A percentile compares a stretch with the other conserved stretches of the same genome.
Conservation (phyloP, 1,140 invertebrate species). For the Listronotus bonariensis region DNA sequence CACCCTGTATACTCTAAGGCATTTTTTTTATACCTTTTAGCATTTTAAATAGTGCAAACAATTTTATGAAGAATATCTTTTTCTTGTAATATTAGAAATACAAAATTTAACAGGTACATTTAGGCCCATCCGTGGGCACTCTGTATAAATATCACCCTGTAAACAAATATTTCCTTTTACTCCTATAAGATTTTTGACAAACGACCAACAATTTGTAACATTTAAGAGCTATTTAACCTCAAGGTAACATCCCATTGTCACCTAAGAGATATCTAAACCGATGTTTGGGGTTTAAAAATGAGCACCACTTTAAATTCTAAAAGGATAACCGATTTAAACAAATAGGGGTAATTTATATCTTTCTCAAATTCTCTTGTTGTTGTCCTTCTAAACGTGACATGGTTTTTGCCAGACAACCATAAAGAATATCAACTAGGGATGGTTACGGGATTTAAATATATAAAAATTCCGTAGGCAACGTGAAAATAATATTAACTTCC, state of each 20-base stretch:
- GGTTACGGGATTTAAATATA: slow-evolving; percentile 28
- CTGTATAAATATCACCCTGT: no score
- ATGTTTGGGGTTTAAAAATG: slow-evolving; percentile 16
- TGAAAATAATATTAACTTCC: slow-evolving; percentile 15
- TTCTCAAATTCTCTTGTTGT: slow-evolving; percentile 30
- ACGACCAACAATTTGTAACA: slow-evolving; percentile 17
- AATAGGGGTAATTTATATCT: slow-evolving; percentile 36
- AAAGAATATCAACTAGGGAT: slow-evolving; percentile 15
- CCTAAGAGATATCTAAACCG: background rate
- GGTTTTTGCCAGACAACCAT: slow-evolving; percentile 26
- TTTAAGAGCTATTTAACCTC: slow-evolving; percentile 6
- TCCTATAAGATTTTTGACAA: background rate
- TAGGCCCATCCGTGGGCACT: no score
- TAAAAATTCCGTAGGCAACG: slow-evolving; percentile 30
- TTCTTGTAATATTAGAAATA: no score
- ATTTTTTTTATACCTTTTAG: no score
- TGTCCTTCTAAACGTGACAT: slow-evolving; percentile 31
- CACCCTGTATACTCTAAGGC: no score
- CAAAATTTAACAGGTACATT: no score
- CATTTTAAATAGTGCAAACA: no score
- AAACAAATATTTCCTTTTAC: no score
- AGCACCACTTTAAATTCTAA: slow-evolving; percentile 30
- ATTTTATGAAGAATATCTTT: no score
- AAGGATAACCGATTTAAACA: slow-evolving; percentile 28
- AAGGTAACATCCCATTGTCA: slow-evolving; percentile 21